Evolutionary conservation across 1,140 invertebrate genomes (phyloP), one percentile per base, ranked within the genome.

Genomic region (Saccostrea cuccullata): DNA sequence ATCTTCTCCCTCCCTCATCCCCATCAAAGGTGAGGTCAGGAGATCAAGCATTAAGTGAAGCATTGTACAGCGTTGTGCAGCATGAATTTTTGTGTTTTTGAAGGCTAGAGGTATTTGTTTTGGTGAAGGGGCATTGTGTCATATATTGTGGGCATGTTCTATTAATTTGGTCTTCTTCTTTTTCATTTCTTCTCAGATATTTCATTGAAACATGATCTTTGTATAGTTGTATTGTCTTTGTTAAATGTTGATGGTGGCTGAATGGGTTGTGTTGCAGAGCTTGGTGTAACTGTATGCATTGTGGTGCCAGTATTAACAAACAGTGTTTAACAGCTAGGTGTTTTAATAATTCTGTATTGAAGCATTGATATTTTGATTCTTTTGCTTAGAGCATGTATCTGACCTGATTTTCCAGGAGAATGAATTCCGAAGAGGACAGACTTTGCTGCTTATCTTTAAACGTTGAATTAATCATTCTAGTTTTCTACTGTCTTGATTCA

Each of bases 21-120:
- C 82, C 12, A 82, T 82, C 82, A 82, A 83, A 87, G 86, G 86
- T 87, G 86, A 87, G 86, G 30, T 40, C n/a, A 56, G 70, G 70
- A 77, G 70, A 26, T 36, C 30, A 77, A 9, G 70, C 26, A 36
- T 36, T 13, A 47, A 2, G 11, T 77, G 26, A 26, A 77, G 70
- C 70, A 77, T 77, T 73, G 12, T 36, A 30, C 67, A 73, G n/a
- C 23, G 30, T 73, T 77, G 70, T 77, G 26, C 30, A 77, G 70
- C 70, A 77, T 77, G 70, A 77, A 77, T 6, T 77, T n/a, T 26
- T 30, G 70, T 77, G 30, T 36, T 36, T 64, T 77, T 77, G 70
- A 77, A 26, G 70, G 30, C 70, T 77, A 26, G 70, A 77, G 17
- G 30, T 26, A 26, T 77, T n/a, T 40, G 70, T 77, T 9, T 77